Evolutionary conservation across 2,113 vertebrate genomes (phyloP), one percentile per base, ranked within the genome.

Genomic region (Sceloporus tristichus): DNA sequence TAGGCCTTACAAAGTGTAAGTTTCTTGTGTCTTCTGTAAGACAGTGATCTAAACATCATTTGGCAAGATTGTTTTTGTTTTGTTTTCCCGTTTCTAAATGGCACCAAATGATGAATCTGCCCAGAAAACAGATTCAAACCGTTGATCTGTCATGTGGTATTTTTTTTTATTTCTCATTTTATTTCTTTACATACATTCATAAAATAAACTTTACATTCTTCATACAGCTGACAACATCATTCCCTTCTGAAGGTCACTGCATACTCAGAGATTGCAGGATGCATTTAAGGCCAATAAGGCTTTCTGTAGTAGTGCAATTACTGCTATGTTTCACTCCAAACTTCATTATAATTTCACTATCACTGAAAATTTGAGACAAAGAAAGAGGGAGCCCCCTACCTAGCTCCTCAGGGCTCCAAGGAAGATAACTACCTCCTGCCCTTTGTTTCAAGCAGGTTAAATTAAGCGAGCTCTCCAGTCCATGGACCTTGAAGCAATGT

Each of bases 131-230:
- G 48, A 9, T 53, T 25, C 42, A 78, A 13, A 29, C 42, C 23
- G 29, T 3, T 0, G 9, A 40, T 48, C n/a, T 18, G n/a, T 13
- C 11, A 77, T 77, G 34, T 38, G n/a, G 19, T 42, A 42, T 59
- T 10, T 8, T 59, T 59, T 59, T 59, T 14, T 9, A 0, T 85
- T 87, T 78, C 11, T 10, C 40, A 80, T 84, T 85, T 84, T 73
- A 83, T 84, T 97, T 96, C 92, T 94, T 92, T 95, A 92, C 14
- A 82, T 2, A 85, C 38, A 88, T 0, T 0, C 89, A 93, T 62
- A 94, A 94, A 95, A 93, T 53, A 95, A 14, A 89, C 71, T 92
- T 93, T 65, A 92, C 88, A 92, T 80, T 62, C 90, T 5, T 91
- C 1, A 85, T 85, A 91, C 87, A 94, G 93, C 74, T 76, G 70